Evolutionary conservation across 2,888 invertebrate genomes (phyloP).

Genomic region (Eilema sororculum): DNA sequence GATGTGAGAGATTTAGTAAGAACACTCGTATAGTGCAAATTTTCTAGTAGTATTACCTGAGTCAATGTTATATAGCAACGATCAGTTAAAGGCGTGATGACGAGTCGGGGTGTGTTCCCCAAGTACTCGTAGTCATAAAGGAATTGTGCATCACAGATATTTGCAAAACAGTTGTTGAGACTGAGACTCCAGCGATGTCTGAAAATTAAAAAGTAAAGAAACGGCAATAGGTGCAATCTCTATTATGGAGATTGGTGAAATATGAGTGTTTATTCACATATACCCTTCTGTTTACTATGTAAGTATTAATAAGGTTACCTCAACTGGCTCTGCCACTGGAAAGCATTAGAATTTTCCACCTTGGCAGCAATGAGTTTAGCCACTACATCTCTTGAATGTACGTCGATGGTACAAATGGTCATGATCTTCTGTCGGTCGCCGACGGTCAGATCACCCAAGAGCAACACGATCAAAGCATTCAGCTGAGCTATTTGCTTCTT

Average conservation of each 20-base stretch:
- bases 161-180: conserved; percentile 94
- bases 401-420: conserved; percentile 98
- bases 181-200: conserved; percentile 94
- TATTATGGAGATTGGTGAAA: not conserved
- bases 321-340: conserved; percentile 97
- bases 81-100: conserved; percentile 97
- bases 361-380: conserved; percentile 94
- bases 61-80: conserved; percentile 98
- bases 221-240: not conserved
- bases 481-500: conserved; percentile 95
- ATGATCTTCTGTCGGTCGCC: conserved; percentile 97
- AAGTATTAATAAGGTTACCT: conserved; percentile 69
- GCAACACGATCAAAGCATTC: conserved; percentile 92
- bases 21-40: not conserved
- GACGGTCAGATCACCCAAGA: conserved; percentile 93
- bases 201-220: conserved; percentile 15
- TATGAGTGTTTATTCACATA: not conserved
- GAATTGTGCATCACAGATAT: conserved; percentile 98
- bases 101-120: conserved; percentile 96
- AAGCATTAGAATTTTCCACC: conserved; percentile 92
- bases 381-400: conserved; percentile 97
- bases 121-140: conserved; percentile 97
- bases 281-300: not conserved
- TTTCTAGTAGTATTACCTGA: conserved; percentile 82
- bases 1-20: not conserved